A percentile compares a stretch with the other conserved stretches of the same genome.
Conservation (phyloP, 37 sponge, comb jelly and placozoan genomes). For the Cliona cf. orientalis region DNA sequence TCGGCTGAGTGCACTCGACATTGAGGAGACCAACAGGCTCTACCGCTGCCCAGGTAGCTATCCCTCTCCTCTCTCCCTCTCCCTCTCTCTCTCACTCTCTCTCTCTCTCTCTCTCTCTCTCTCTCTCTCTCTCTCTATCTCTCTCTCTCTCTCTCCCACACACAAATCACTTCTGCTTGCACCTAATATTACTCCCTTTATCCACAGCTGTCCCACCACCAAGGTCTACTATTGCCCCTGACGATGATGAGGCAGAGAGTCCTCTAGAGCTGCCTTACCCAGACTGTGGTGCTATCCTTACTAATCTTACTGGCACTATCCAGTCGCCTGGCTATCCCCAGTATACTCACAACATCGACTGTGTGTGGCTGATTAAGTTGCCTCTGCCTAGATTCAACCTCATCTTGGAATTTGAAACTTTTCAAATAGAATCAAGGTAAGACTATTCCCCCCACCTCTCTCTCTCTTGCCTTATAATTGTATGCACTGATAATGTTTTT, state of each 20-base stretch:
- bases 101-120: conserved; percentile 2
- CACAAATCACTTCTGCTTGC: not conserved
- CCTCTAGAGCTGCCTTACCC: not conserved
- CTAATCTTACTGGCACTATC: not conserved
- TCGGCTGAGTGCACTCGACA: conserved; percentile 61
- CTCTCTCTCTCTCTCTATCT: conserved; percentile 21
- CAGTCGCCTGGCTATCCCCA: conserved; percentile 25
- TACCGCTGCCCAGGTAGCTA: conserved; percentile 58
- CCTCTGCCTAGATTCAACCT: conserved; percentile 14
- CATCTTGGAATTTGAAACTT: not conserved
- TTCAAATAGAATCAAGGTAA: conserved; percentile 2
- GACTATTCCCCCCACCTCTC: not conserved
- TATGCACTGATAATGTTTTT: not conserved
- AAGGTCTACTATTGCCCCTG: not conserved
- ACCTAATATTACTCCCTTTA: not conserved
- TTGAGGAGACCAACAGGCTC: conserved; percentile 51
- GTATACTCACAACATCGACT: not conserved
- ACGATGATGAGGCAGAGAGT: not conserved
- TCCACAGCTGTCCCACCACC: conserved; percentile 4
- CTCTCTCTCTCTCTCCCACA: not conserved
- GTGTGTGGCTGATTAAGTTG: conserved; percentile 31
- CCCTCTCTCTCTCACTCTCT: not conserved
- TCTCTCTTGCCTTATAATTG: not conserved
- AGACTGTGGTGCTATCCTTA: not conserved
- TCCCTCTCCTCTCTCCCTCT: conserved; percentile 32